Base-by-base conservation (phyloP, 2,797 vertebrate genomes). In the Toxotes lorentzi region DNA sequence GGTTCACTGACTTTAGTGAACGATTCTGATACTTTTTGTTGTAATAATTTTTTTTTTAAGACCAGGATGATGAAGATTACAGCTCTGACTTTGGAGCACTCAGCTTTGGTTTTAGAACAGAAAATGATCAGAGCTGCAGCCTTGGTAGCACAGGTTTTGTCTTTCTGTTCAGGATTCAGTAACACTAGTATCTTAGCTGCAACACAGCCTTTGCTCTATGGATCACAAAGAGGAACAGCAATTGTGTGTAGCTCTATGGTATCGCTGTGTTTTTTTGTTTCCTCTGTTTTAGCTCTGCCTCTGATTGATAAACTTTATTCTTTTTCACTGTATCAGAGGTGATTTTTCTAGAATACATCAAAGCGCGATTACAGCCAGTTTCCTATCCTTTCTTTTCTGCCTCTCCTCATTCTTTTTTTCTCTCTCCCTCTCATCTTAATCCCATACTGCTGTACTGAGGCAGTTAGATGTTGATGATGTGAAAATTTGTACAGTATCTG, bases 91-190 rank as follows among this genome's bases (percentile, higher is more conserved):
- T 73, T 47, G 38, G 27, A 30, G 50, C 40, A 2, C 41, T 40
- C 48, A 43, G 24, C 61, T 54, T 74, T 48, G 38, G 35, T 85
- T 32, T 60, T 47, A n/a, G 61, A 81, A 63, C 17, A 50, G 59
- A 34, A 53, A 38, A 53, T 27, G 59, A 83, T 82, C 71, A 34
- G 70, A 70, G 48, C 43, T 79, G 70, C 69, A 76, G 79, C 67
- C 32, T 41, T 68, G 34, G 57, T 38, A 72, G 62, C 2, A 7
- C 50, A 10, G 14, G 34, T 70, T 81, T 57, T 61, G 43, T 76
- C 56, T 59, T 58, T 51, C 40, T 68, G 43, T 38, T 70, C 40
- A 57, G 59, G 57, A 62, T 54, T 75, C 81, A 48, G 4, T 64
- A 78, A 59, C 38, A 56, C 5, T 21, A n/a, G 76, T 51, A 59